phyloP scores from a whole-genome alignment of 2,113 vertebrate species.

The Burhinus oedicnemus region DNA sequence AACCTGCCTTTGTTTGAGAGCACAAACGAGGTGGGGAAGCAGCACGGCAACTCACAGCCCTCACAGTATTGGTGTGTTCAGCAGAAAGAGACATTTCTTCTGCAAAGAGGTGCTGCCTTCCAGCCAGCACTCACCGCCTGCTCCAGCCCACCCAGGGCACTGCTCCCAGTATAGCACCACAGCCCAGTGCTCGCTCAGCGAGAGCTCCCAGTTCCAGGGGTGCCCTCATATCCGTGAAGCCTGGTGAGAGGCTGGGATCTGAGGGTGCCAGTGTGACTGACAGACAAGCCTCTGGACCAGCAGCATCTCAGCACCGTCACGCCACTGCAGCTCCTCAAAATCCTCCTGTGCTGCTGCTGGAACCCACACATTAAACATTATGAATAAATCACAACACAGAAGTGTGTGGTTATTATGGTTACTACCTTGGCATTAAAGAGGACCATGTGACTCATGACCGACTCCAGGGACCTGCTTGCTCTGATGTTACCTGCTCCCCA shows the following conservation, averaged over 20 bases:
- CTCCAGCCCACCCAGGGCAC: not conserved
- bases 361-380: not conserved
- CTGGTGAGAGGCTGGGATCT: not conserved
- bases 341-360: not conserved
- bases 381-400: not conserved
- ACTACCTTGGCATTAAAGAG: not conserved
- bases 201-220: not conserved
- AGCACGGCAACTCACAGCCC: not conserved
- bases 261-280: not conserved
- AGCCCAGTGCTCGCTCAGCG: not conserved
- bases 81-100: not conserved
- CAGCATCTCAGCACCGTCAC: not conserved
- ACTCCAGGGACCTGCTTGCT: not conserved
- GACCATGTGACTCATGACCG: fast-evolving
- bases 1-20: not conserved
- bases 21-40: not conserved
- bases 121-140: not conserved
- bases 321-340: not conserved
- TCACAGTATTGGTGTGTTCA: not conserved
- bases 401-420: fast-evolving
- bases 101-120: not conserved
- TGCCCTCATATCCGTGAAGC: not conserved
- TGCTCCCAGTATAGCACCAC: not conserved
- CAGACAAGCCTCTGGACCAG: not conserved
- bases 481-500: not conserved